These are phyloP conservation scores for Isichthys henryi DNA, from an alignment of 2,113 vertebrate genomes.

Conservation along the genomic window DNA sequence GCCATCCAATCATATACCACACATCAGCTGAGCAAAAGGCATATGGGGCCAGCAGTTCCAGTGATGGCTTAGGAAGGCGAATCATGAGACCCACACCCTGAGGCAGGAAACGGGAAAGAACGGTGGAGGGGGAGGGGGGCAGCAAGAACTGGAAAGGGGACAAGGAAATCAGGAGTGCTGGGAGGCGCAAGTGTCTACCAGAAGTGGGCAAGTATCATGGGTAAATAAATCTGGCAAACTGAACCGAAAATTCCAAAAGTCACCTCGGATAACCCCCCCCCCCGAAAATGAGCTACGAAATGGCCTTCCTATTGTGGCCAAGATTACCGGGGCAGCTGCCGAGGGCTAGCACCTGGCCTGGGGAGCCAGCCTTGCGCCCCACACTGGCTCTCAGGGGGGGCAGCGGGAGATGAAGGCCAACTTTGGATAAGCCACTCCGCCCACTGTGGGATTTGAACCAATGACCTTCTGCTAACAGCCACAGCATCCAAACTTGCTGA, in stretches of 20 bases:
- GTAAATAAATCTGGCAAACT: not conserved
- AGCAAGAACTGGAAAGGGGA: not conserved
- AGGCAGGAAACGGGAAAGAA: not conserved
- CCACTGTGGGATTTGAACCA: not conserved
- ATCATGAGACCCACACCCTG: not conserved
- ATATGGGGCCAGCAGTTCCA: not conserved
- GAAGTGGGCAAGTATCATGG: not conserved
- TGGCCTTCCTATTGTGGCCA: not conserved
- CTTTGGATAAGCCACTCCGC: not conserved
- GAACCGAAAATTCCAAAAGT: not conserved
- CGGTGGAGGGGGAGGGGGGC: not conserved
- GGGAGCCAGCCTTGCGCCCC: not conserved
- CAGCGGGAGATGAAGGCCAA: no score
- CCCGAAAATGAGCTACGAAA: not conserved
- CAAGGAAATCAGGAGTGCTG: not conserved
- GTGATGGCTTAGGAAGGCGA: slow-evolving; percentile 1
- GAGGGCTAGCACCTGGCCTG: not conserved
- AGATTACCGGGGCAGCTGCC: not conserved
- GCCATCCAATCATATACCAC: slow-evolving; percentile 17
- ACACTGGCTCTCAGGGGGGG: not conserved
- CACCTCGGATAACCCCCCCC: not conserved
- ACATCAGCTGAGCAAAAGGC: not conserved
- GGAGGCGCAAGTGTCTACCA: not conserved
- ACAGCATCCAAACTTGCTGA: not conserved
- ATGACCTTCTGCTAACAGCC: not conserved